phyloP scores from a whole-genome alignment of 2,888 invertebrate species.

The Orthosia gracilis region DNA sequence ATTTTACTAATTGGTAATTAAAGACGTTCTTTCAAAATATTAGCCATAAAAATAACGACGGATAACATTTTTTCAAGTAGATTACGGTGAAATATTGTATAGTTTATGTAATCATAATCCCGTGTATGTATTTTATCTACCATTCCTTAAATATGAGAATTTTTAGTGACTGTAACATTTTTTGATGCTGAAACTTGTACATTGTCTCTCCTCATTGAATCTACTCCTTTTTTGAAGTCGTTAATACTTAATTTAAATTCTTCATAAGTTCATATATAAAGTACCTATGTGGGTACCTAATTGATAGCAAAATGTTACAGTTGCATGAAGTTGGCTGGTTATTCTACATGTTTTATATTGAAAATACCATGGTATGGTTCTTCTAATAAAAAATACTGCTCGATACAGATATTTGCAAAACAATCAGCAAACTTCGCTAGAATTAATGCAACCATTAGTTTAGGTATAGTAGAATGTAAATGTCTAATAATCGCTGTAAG shows the following conservation, averaged over 20 bases:
- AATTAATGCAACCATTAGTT: slow-evolving; percentile 48
- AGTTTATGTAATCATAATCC: slow-evolving; percentile 31
- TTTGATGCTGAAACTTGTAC: slow-evolving; percentile 1
- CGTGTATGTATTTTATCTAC: slow-evolving; percentile 29
- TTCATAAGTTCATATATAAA: too few relatives aligned
- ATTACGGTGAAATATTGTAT: slow-evolving; percentile 30
- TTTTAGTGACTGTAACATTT: slow-evolving; percentile 30
- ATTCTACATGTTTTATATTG: neutral
- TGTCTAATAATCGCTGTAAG: slow-evolving; percentile 40
- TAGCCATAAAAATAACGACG: slow-evolving; percentile 1
- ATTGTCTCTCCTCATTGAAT: too few relatives aligned
- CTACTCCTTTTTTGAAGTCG: too few relatives aligned
- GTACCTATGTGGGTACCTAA: neutral
- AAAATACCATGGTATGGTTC: neutral
- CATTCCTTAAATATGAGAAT: slow-evolving; percentile 34
- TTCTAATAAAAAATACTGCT: neutral
- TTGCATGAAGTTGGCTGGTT: slow-evolving; percentile 35
- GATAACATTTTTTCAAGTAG: slow-evolving; percentile 3
- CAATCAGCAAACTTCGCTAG: slow-evolving; percentile 51
- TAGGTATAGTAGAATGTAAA: slow-evolving; percentile 58
- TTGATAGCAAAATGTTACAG: slow-evolving; percentile 40
- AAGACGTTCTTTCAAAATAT: slow-evolving; percentile 29
- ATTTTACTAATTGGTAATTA: slow-evolving; percentile 39
- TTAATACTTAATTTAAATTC: too few relatives aligned
- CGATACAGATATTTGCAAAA: neutral